Evolutionary conservation across 1,140 invertebrate species (phyloP).

Genomic region (Nephotettix cincticeps): DNA sequence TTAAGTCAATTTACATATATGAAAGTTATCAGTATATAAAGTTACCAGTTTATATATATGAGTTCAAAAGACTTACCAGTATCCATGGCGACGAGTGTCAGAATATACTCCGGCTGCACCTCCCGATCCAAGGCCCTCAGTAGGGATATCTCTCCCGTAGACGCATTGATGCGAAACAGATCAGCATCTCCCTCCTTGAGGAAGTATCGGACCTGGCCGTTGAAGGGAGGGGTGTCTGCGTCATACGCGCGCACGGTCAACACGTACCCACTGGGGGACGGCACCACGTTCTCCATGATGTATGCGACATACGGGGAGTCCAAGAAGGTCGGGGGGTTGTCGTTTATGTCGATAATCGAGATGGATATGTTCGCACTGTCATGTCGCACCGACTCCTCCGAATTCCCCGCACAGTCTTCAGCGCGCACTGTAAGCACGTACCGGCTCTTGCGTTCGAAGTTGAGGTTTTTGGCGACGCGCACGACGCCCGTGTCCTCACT

Average conservation of each 20-base stretch:
- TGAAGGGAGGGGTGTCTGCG: conserved; percentile 87
- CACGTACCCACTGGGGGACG: conserved; percentile 72
- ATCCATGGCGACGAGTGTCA: conserved; percentile 89
- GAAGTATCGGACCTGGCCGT: conserved; percentile 86
- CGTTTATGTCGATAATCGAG: conserved; percentile 86
- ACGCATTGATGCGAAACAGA: conserved; percentile 85
- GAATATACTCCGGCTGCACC: conserved; percentile 73
- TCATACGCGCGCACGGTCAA: conserved; percentile 82
- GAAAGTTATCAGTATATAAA: not conserved
- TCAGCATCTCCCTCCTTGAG: conserved; percentile 89
- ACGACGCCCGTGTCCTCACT: conserved; percentile 87
- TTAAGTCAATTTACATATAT: not conserved
- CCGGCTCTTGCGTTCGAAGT: conserved; percentile 83
- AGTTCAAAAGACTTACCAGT: conserved; percentile 66
- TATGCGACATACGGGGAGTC: conserved; percentile 88
- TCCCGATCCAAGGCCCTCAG: conserved; percentile 81
- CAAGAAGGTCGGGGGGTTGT: conserved; percentile 89
- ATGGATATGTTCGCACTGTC: conserved; percentile 69
- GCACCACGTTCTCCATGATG: conserved; percentile 89
- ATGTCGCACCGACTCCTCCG: conserved; percentile 55
- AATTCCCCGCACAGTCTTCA: conserved; percentile 78
- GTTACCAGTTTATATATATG: not conserved
- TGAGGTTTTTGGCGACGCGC: conserved; percentile 85
- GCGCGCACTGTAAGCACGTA: conserved; percentile 83
- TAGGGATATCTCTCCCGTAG: conserved; percentile 82